Base-by-base conservation (phyloP, 2,888 invertebrate species). In the Horisme vitalbata region DNA sequence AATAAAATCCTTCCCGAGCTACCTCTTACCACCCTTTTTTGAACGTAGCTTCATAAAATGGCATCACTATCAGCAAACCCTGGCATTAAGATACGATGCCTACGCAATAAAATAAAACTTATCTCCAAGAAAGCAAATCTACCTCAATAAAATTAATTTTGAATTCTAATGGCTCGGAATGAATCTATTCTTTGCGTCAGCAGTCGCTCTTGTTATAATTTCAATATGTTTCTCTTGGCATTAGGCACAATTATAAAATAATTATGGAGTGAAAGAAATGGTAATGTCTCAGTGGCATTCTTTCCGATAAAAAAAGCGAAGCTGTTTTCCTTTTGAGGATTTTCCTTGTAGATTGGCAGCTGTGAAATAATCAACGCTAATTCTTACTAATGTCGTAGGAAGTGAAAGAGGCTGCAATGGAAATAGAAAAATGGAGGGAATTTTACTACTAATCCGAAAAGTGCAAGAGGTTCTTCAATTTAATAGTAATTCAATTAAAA, bases 61-160 rank as follows among this genome's bases (percentile, higher is more conserved):
- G 4, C 18, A 5, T 18, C 18, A 18, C 18, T 18, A 18, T 18
- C 18, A 18, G 18, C 1, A 26, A 11, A 26, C 11, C 11, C 26
- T 26, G 26, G 9, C n/a, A 6, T 1, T 5, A 5, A 26, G 11
- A 2, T 5, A 26, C 26, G 10, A 11, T 10, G 54, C 51, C 51
- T 52, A 55, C 57, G 26, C 9, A 9, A 35, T 41, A 37, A 33
- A 36, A 18, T 30, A 41, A 21, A 38, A 5, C 30, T 26, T 26
- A 26, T 23, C 23, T 23, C 1, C 18, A 27, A 27, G 31, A 12
- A 37, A 23, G 9, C n/a, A n/a, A 7, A 32, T 46, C 39, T 15
- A 32, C 31, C 39, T 39, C 7, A 50, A 54, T 37, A 12, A 39
- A 33, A 45, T 50, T 44, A 53, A 61, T 59, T 58, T 35, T 52